Evolutionary conservation across 2,888 invertebrate species (phyloP), one percentile per base, ranked within the genome.

Genomic region (Mechanitis mazaeus): DNA sequence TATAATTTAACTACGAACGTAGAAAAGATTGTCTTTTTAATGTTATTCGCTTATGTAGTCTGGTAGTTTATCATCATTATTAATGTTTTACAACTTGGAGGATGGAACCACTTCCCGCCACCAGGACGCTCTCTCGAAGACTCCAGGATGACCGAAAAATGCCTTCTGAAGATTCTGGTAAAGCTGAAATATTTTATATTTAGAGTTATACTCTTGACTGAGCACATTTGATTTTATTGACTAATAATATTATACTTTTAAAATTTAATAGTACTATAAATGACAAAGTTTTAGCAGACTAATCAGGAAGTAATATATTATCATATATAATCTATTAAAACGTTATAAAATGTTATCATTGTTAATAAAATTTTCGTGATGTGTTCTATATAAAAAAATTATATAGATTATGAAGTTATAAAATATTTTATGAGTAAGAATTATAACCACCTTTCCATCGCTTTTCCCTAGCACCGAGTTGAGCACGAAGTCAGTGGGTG

Each of bases 401-500:
- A 42, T 9, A 11, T 9, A 11, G 9, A 5, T 42, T 42, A 42
- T 1, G 11, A 11, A 42, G 7, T 42, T 9, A 9, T 42, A 42
- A 42, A 42, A 42, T 11, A 42, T 38, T 4, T 2, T 38, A 42
- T 35, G 35, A 35, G 9, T 42, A 9, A 38, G 31, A 3, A 64
- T 45, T 33, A 38, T 20, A 20, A 1, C 20, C 74, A 95, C 95
- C 88, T 94, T 92, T 67, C 98, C 98, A 88, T 97, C 95, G 38
- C 96, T 94, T 75, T 91, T 92, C 58, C 96, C 98, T 28, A 98
- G 91, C 45, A 95, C 94, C 0, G 97, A 97, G 83, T 97, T 95
- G 12, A 98, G 88, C 45, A 97, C 93, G 79, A 95, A 97, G 85
- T 98, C 98, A 0, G 97, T 95, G 1, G 97, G 97, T 3, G 97